Conservation (phyloP, 2,113 vertebrate genomes). For the Paraplagusia blochii region DNA sequence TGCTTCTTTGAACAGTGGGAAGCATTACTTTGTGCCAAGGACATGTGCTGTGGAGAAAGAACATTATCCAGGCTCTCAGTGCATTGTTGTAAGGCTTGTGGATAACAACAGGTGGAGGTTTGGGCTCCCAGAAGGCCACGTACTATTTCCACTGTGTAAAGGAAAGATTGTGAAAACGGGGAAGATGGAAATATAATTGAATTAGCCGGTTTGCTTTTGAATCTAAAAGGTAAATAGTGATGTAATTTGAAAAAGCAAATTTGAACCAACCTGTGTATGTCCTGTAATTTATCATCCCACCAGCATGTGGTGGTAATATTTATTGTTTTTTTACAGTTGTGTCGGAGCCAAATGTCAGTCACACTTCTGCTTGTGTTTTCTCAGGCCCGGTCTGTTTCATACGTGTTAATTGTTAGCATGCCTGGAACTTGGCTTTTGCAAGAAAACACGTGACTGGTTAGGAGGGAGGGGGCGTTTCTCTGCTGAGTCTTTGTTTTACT, state of each 20-base stretch:
- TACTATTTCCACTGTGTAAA: conserved; percentile 23
- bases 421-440: conserved; percentile 3
- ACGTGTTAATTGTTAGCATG: conserved; percentile 33
- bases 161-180: neutral
- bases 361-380: conserved; percentile 1
- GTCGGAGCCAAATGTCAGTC: conserved; percentile 26
- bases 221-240: conserved; percentile 4
- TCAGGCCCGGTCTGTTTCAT: conserved; percentile 19
- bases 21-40: conserved; percentile 43
- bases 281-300: conserved; percentile 5
- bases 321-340: conserved; percentile 16
- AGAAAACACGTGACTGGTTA: neutral
- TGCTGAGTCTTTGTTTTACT: neutral
- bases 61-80: conserved; percentile 20
- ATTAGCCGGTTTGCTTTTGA: neutral
- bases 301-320: conserved; percentile 18
- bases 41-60: conserved; percentile 36
- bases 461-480: neutral
- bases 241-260: neutral
- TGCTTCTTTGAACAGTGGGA: conserved; percentile 59
- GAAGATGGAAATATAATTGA: conserved; percentile 12
- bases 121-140: conserved; percentile 5
- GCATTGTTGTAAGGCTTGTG: conserved; percentile 18
- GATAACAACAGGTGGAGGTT: conserved; percentile 10
- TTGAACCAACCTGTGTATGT: conserved; percentile 6